phyloP scores from a whole-genome alignment of 2,888 invertebrate species.

The Thalpophila matura region DNA sequence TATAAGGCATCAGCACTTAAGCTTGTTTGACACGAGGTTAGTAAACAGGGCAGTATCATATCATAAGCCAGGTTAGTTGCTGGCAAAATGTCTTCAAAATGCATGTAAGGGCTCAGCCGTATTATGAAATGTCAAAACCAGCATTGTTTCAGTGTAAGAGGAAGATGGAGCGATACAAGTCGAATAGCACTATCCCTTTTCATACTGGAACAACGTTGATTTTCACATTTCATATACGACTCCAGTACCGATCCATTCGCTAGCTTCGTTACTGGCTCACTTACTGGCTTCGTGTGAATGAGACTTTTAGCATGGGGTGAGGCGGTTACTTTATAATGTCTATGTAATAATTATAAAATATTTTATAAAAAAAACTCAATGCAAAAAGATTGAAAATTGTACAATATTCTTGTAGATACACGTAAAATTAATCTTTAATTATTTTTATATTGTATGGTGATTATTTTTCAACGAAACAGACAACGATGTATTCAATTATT shows the following conservation, averaged over 20 bases:
- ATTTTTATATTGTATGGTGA: slow-evolving; percentile 51
- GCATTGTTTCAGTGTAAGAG: too few relatives aligned
- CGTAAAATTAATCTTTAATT: slow-evolving; percentile 42
- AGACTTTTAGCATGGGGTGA: slow-evolving; percentile 1
- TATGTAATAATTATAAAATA: slow-evolving; percentile 32
- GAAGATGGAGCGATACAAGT: too few relatives aligned
- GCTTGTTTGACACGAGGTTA: slow-evolving; percentile 10
- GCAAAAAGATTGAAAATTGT: slow-evolving; percentile 56
- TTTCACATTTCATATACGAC: too few relatives aligned
- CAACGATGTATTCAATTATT: slow-evolving; percentile 67
- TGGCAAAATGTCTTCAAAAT: too few relatives aligned
- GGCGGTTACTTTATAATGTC: slow-evolving; percentile 4
- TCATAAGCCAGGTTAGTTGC: background rate
- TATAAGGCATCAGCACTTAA: slow-evolving; percentile 4
- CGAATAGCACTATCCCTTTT: too few relatives aligned
- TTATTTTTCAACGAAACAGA: slow-evolving; percentile 63
- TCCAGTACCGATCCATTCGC: background rate
- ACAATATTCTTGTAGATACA: slow-evolving; percentile 65
- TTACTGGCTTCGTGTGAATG: slow-evolving; percentile 4
- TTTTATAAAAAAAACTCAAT: slow-evolving; percentile 39
- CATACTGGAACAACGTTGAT: too few relatives aligned
- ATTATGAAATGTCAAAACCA: too few relatives aligned
- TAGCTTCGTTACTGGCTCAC: background rate
- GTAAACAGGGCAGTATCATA: background rate
- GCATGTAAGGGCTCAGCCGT: too few relatives aligned